Conservation (phyloP, 2,888 invertebrate species). For the Cacoxenus indagator region DNA sequence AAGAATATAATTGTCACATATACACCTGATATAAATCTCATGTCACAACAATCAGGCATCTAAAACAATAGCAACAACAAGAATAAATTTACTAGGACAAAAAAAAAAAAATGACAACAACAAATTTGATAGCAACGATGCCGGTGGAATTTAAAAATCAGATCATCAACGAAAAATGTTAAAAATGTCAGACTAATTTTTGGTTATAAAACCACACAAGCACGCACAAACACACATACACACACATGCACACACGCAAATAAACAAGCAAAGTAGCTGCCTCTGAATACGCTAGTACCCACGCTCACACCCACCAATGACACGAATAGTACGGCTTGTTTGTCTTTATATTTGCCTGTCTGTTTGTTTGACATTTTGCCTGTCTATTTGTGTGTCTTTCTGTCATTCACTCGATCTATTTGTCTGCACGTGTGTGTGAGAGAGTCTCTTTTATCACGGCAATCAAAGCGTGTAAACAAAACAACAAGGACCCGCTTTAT, state of each 20-base stretch:
- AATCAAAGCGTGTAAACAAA: conserved; percentile 43
- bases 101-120: not conserved
- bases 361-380: not conserved
- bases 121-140: conserved; percentile 17
- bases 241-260: not conserved
- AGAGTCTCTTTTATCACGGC: conserved; percentile 30
- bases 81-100: not conserved
- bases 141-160: conserved; percentile 20
- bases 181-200: conserved; percentile 21
- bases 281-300: not conserved
- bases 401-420: not conserved
- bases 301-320: conserved; percentile 7
- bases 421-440: not conserved
- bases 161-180: conserved; percentile 15
- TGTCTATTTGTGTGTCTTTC: not conserved
- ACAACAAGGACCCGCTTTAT: conserved; percentile 18
- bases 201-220: conserved; percentile 14
- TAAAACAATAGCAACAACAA: not conserved
- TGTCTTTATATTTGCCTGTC: not conserved
- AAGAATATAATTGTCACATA: not conserved
- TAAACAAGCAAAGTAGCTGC: no score
- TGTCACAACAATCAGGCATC: conserved; percentile 14
- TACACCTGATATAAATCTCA: conserved; percentile 12
- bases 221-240: not conserved
- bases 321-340: no score